Evolutionary conservation across 2,797 vertebrate genomes (phyloP).

Genomic region (Glossophaga mutica): DNA sequence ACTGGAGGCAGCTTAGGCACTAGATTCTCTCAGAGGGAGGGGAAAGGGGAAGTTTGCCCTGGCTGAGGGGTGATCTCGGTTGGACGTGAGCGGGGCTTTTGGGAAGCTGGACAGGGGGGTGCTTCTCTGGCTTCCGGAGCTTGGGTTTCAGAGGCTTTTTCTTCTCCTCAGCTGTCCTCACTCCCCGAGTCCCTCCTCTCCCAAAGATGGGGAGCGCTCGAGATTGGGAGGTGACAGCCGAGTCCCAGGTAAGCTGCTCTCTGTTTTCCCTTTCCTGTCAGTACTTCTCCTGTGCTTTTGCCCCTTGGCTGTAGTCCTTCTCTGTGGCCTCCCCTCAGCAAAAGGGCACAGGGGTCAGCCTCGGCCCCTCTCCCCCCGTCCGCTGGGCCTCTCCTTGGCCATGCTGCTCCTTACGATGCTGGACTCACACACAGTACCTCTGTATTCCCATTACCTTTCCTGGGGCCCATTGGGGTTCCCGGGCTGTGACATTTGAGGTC

Average conservation of each 20-base stretch:
- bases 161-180: constrained; percentile 53
- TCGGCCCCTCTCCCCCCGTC: not conserved
- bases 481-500: not conserved
- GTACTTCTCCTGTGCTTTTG: not conserved
- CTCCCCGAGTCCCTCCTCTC: constrained; percentile 13
- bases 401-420: not conserved
- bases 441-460: not conserved
- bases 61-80: not conserved
- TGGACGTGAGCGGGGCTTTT: not conserved
- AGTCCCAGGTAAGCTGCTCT: constrained; percentile 61
- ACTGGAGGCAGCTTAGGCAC: not conserved
- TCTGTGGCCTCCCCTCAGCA: not conserved
- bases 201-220: constrained; percentile 55
- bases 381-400: not conserved
- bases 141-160: constrained; percentile 1
- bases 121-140: not conserved
- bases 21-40: not conserved
- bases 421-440: not conserved
- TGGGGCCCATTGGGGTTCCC: not conserved
- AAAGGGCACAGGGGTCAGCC: not conserved
- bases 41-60: not conserved
- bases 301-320: not conserved
- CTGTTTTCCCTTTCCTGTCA: not conserved
- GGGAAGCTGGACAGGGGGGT: not conserved
- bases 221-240: constrained; percentile 57